Percentiles rank a stretch among this genome's conserved stretches.
Evolutionary conservation across 2,888 invertebrate genomes (phyloP).

Genomic region (Saturnia japonica): DNA sequence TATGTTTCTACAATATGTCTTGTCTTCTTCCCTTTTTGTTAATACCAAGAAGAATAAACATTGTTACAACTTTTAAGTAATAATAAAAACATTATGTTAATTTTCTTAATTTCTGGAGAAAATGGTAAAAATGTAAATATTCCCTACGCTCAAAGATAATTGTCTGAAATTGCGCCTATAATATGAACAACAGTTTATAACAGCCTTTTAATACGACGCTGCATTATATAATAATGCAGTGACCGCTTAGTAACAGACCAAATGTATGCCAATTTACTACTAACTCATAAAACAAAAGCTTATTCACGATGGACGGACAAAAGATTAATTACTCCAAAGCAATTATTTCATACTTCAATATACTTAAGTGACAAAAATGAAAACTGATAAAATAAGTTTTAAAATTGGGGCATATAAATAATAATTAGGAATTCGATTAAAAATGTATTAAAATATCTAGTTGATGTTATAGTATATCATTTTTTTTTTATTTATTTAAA

Average conservation of each 20-base stretch:
- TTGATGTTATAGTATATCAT: background rate
- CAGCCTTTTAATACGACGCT: too few relatives aligned
- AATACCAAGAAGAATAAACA: too few relatives aligned
- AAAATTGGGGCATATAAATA: conserved; percentile 8
- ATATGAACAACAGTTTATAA: too few relatives aligned
- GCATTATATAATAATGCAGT: background rate
- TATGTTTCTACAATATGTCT: too few relatives aligned
- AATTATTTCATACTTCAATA: background rate
- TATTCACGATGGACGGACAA: background rate
- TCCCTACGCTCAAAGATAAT: too few relatives aligned
- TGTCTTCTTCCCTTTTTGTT: too few relatives aligned
- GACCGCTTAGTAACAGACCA: background rate
- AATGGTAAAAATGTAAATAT: too few relatives aligned
- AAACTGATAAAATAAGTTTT: background rate
- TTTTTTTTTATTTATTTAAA: conserved; percentile 16
- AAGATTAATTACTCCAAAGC: background rate
- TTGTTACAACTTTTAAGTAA: too few relatives aligned
- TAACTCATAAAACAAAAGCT: background rate
- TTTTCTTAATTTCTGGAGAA: too few relatives aligned
- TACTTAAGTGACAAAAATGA: background rate
- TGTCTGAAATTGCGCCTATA: too few relatives aligned
- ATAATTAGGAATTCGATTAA: background rate
- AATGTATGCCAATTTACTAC: background rate
- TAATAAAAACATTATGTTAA: too few relatives aligned
- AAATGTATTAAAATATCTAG: conserved; percentile 1